Evolutionary conservation across 1,140 invertebrate species (phyloP), one percentile per base, ranked within the genome.

Genomic region (Platyura marginata): DNA sequence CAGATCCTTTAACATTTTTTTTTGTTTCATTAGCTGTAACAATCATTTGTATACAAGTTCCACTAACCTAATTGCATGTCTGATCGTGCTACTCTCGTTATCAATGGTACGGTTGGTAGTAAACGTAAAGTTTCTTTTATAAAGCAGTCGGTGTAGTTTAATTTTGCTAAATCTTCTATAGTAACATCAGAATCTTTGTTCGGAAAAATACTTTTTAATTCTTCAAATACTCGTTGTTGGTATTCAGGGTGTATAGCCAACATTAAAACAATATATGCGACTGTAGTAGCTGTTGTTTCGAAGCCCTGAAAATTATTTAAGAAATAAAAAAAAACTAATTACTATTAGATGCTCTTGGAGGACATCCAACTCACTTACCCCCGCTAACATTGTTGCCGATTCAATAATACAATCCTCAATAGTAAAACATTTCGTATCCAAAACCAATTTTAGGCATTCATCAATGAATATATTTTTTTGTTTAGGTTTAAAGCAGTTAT

Each of bases 111-210:
- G 1, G 59, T 55, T 1, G 61, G 59, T 41, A 57, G 62, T 2
- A 64, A 44, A 21, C 62, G 51, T 55, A 63, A 58, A 0, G 57
- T 56, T 41, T 64, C 62, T 42, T 62, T 63, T 10, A 64, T 52
- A 2, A 63, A 59, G 40, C 60, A 48, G 23, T 64, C 62, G 33
- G 60, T 46, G 35, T 56, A 59, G 25, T 61, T 50, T 55, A 64
- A 55, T 44, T 58, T 54, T 33, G 49, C 46, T 20, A 64, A 32
- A 39, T 63, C 60, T 20, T 61, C 58, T 42, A 10, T 2, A 3
- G 20, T 9, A 18, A 38, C 18, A 3, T 18, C 40, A 42, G 8
- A 19, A 33, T 46, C 20, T 15, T n/a, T 32, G 15, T 19, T 21
- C 3, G 22, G 29, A 33, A 25, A 43, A 39, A 21, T 43, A 11